Percentiles rank a stretch among this genome's conserved stretches.
Evolutionary conservation across 2,888 invertebrate genomes (phyloP).

Genomic region (Campaea margaritaria): DNA sequence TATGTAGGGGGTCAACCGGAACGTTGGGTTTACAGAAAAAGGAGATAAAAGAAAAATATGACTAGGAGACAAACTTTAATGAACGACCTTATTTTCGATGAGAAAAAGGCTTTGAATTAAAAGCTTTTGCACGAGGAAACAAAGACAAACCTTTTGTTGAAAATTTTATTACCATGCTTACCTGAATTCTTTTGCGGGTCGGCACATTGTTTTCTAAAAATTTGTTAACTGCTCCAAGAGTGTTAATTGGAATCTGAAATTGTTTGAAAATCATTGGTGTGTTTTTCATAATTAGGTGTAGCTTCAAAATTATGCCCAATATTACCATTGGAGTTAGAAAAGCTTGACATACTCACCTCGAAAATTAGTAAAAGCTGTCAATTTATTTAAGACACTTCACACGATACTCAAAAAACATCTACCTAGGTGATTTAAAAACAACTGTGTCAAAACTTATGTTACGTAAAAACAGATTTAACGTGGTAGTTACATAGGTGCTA

Average conservation of each 20-base stretch:
- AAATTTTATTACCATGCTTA: constrained; percentile 40
- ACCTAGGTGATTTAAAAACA: too few relatives aligned
- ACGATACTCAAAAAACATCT: too few relatives aligned
- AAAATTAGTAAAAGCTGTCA: constrained; percentile 11
- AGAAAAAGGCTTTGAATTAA: constrained; percentile 29
- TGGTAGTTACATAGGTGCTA: too few relatives aligned
- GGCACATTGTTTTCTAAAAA: constrained; percentile 84
- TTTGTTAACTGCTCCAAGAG: constrained; percentile 87
- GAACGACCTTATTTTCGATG: constrained; percentile 27
- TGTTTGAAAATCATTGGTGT: not conserved
- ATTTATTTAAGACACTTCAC: not conserved
- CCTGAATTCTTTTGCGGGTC: constrained; percentile 68
- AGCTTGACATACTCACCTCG: not conserved
- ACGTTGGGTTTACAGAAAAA: constrained; percentile 17
- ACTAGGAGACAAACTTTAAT: constrained; percentile 26
- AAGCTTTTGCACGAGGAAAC: constrained; percentile 32
- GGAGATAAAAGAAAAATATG: constrained; percentile 25
- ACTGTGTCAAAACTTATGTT: too few relatives aligned
- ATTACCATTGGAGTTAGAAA: not conserved
- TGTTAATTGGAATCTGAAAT: constrained; percentile 88
- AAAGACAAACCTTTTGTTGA: constrained; percentile 26
- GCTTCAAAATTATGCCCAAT: not conserved
- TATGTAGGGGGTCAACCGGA: constrained; percentile 24
- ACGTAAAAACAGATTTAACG: too few relatives aligned
- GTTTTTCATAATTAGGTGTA: not conserved